A percentile compares a stretch with the other conserved stretches of the same genome.
phyloP scores from a whole-genome alignment of 2,113 vertebrate genomes.

The Cettia cetti region DNA sequence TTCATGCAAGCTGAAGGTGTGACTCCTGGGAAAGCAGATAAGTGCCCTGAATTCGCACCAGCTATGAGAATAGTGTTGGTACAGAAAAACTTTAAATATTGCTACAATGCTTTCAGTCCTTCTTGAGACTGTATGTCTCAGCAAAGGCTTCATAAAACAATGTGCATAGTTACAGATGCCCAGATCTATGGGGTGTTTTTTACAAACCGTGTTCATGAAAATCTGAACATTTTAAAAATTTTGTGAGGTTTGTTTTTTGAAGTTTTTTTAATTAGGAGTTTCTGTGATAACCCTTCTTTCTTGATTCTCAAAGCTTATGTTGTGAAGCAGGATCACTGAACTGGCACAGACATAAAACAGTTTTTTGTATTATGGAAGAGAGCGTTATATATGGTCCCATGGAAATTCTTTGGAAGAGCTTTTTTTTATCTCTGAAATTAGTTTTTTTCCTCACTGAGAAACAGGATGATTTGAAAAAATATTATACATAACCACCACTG shows the following conservation, averaged over 20 bases:
- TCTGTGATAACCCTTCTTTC: neutral
- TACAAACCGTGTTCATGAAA: neutral
- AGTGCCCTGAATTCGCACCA: neutral
- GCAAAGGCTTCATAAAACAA: neutral
- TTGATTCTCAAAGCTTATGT: neutral
- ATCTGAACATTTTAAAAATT: neutral
- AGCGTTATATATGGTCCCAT: neutral
- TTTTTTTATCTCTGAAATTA: neutral
- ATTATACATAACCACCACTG: neutral
- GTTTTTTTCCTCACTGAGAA: neutral
- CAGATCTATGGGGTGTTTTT: neutral
- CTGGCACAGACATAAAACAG: neutral
- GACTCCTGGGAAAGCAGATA: neutral
- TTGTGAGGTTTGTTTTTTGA: neutral
- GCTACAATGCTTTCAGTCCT: neutral
- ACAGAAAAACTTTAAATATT: neutral
- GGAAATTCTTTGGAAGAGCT: neutral
- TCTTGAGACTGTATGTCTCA: fast-evolving
- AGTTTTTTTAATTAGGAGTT: neutral
- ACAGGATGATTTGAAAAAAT: neutral
- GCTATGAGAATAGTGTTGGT: neutral
- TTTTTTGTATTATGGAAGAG: neutral
- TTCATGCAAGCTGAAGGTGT: neutral
- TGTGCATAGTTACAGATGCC: neutral
- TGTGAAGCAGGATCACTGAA: neutral